Percentiles rank a stretch among this genome's conserved stretches.
phyloP scores from a whole-genome alignment of 2,888 invertebrate species.

The Andricus curvator region DNA sequence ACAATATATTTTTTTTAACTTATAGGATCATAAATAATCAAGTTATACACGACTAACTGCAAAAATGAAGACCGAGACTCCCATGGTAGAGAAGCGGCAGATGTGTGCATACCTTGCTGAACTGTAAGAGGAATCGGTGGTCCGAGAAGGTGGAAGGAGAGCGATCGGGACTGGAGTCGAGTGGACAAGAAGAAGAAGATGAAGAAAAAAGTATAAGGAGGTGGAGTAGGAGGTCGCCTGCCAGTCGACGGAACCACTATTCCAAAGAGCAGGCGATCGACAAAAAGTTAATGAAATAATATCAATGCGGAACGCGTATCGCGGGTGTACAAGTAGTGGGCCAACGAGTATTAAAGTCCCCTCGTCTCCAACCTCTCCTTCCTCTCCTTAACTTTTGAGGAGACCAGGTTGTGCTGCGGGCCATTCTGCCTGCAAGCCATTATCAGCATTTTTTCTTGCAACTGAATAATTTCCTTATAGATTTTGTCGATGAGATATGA shows the following conservation, averaged over 20 bases:
- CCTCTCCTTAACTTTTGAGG: slow-evolving; percentile 43
- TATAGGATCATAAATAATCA: neutral
- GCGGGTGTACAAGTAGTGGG: slow-evolving; percentile 74
- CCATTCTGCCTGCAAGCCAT: neutral
- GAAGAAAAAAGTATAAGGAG: slow-evolving; percentile 50
- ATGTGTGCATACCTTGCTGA: slow-evolving; percentile 24
- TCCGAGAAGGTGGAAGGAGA: slow-evolving; percentile 57
- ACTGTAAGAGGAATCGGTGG: slow-evolving; percentile 34
- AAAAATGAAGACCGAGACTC: too few species aligned
- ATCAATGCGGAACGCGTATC: slow-evolving; percentile 77
- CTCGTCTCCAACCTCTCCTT: slow-evolving; percentile 48
- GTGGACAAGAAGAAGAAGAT: slow-evolving; percentile 22
- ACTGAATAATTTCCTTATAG: too few species aligned
- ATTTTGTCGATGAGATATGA: too few species aligned
- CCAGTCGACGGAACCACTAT: slow-evolving; percentile 63
- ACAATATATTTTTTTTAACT: neutral
- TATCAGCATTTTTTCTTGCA: too few species aligned
- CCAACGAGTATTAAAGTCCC: slow-evolving; percentile 68
- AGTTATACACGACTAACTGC: neutral
- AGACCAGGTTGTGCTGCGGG: neutral
- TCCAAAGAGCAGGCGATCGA: slow-evolving; percentile 64
- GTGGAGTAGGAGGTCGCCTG: slow-evolving; percentile 53
- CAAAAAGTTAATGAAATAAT: slow-evolving; percentile 78
- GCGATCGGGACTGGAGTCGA: slow-evolving; percentile 49
- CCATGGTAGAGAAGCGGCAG: too few species aligned